A percentile compares a stretch with the other conserved stretches of the same genome.
These are phyloP conservation scores for Ficedula albicollis DNA, from an alignment of 2,797 vertebrate species.

Conservation along the genomic window DNA sequence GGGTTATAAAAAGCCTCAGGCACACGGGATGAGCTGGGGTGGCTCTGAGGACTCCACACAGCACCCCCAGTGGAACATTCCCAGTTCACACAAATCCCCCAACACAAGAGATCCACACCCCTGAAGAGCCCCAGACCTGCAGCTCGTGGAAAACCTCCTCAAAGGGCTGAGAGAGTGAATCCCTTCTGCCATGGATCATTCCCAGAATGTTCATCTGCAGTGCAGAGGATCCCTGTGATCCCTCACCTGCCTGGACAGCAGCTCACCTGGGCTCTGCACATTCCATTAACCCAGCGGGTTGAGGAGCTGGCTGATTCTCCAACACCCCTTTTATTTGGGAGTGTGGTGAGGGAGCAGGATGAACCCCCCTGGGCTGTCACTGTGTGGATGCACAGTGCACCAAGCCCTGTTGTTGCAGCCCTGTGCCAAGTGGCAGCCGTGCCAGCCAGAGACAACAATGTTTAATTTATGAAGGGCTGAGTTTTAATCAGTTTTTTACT, in stretches of 20 bases:
- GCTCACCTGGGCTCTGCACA: not conserved
- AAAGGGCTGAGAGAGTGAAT: not conserved
- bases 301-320: constrained; percentile 8
- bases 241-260: not conserved
- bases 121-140: not conserved
- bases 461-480: constrained; percentile 60
- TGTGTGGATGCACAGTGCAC: constrained; percentile 4
- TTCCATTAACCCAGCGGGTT: not conserved
- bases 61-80: not conserved
- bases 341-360: not conserved
- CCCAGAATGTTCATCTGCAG: not conserved
- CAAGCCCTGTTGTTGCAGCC: constrained; percentile 1
- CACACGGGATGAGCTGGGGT: not conserved
- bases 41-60: not conserved
- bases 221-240: not conserved
- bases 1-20: not conserved
- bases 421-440: constrained; percentile 33
- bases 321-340: not conserved
- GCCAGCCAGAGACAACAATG: constrained; percentile 50
- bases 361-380: constrained; percentile 20
- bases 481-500: constrained; percentile 65
- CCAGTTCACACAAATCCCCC: not conserved
- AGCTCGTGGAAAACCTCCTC: not conserved
- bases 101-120: not conserved
- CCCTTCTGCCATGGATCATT: not conserved